Conservation (phyloP, 2,797 vertebrate species). For the Falco cherrug region DNA sequence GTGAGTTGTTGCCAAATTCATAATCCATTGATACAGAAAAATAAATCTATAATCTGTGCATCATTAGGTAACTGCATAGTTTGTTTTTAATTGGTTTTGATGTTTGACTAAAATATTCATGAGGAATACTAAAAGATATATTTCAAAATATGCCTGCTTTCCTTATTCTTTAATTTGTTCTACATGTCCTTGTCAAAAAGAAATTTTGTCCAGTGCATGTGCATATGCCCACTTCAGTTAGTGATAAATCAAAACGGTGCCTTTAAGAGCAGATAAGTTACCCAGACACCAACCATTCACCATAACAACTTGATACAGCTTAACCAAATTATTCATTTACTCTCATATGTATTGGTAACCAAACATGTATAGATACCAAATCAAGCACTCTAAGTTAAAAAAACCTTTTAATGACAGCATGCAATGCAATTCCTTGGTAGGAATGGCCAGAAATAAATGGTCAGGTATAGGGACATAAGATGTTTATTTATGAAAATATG, state of each 20-base stretch:
- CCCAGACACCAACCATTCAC: background rate
- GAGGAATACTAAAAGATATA: background rate
- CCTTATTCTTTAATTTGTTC: conserved; percentile 4
- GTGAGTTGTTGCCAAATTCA: background rate
- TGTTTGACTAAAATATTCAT: background rate
- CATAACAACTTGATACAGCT: background rate
- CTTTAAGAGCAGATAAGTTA: background rate
- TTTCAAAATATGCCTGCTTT: background rate
- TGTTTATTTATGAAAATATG: background rate
- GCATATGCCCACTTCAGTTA: background rate
- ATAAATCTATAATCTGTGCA: background rate
- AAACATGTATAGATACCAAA: background rate
- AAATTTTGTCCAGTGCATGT: background rate
- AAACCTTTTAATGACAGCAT: background rate
- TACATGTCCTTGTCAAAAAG: background rate
- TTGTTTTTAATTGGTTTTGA: background rate
- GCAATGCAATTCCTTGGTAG: fast-evolving
- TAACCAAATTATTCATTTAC: background rate
- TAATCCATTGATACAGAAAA: background rate
- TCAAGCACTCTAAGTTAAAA: background rate
- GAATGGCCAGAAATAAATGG: background rate
- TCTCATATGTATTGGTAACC: background rate
- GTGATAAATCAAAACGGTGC: background rate
- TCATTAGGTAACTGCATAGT: background rate
- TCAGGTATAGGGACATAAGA: background rate